phyloP scores from a whole-genome alignment of 2,797 vertebrate genomes.

The Arrhamphus sclerolepis region DNA sequence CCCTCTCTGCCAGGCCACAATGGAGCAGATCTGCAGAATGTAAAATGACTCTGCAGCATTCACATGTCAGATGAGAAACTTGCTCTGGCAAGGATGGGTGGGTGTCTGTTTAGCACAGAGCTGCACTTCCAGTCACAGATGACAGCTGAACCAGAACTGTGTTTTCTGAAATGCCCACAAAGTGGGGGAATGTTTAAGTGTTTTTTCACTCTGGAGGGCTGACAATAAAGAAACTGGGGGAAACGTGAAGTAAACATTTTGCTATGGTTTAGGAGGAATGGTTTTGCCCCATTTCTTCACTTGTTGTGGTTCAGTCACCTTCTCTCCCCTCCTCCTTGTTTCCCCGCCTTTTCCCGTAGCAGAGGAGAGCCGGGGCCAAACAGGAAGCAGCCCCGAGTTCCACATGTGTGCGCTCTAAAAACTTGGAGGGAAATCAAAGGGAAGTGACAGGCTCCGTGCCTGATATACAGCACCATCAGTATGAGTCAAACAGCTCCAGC shows the following conservation, averaged over 20 bases:
- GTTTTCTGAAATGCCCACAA: conserved; percentile 60
- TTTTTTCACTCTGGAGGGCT: conserved; percentile 25
- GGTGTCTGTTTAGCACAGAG: conserved; percentile 61
- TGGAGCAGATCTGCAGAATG: conserved; percentile 54
- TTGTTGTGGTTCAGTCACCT: conserved; percentile 37
- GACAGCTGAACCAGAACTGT: conserved; percentile 44
- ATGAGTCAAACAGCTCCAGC: conserved; percentile 58
- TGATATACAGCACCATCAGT: conserved; percentile 61
- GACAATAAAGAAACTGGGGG: background rate
- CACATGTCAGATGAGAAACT: conserved; percentile 55
- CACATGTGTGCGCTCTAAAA: conserved; percentile 63
- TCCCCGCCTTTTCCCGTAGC: conserved; percentile 73
- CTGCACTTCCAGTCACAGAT: conserved; percentile 41
- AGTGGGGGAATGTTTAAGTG: conserved; percentile 46
- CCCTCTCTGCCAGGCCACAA: conserved; percentile 31
- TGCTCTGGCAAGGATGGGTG: conserved; percentile 56
- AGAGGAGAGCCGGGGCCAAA: conserved; percentile 53
- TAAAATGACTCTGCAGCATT: conserved; percentile 61
- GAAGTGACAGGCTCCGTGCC: conserved; percentile 57
- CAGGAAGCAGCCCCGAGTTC: conserved; percentile 69
- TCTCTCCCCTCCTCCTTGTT: conserved; percentile 17
- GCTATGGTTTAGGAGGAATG: conserved; percentile 15
- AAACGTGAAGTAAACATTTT: conserved; percentile 30
- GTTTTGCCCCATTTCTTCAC: conserved; percentile 49
- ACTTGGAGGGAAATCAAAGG: conserved; percentile 72